Evolutionary conservation across 2,888 invertebrate species (phyloP), one percentile per base, ranked within the genome.

Genomic region (Meloe dianella): DNA sequence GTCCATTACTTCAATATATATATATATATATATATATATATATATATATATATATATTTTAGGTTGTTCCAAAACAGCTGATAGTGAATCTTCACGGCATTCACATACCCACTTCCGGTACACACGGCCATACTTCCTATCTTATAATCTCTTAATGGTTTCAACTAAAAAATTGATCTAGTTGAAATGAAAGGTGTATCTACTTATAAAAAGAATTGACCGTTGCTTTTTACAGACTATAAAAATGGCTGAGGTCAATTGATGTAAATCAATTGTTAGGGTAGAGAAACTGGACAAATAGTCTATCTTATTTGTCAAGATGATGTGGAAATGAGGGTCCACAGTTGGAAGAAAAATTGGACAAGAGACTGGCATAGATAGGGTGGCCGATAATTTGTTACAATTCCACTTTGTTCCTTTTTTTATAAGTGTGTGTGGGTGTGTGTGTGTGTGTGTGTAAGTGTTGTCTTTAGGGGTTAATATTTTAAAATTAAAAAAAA

Each of bases 261-360:
- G 80, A 83, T 83, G 83, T 82, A 82, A 83, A 83, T 83, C 83
- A 83, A 83, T 83, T 81, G 82, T 73, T 75, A 73, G 80, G 78
- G 75, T 79, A 12, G 54, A 12, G 54, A 77, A 79, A 76, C 79
- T 80, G 82, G 82, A 82, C 83, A 82, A 83, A 83, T 82, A 81
- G 80, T 81, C 80, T 78, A 79, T 81, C 82, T 81, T 80, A 82
- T 82, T 83, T 83, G 83, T 81, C 82, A 80, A 77, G 73, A 77
- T 79, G 79, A 81, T 80, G 81, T 79, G 78, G 75, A 81, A 81
- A 81, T 80, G 80, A 79, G 82, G 80, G 81, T 80, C 78, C 72
- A 47, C 47, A 72, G 73, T 75, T 74, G 74, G 74, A 76, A 78
- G 79, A 80, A 81, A 81, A 80, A 80, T 79, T 77, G 79, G 72